Evolutionary conservation across 1,140 invertebrate species (phyloP), one percentile per base, ranked within the genome.

Genomic region (Thaumatotibia leucotreta): DNA sequence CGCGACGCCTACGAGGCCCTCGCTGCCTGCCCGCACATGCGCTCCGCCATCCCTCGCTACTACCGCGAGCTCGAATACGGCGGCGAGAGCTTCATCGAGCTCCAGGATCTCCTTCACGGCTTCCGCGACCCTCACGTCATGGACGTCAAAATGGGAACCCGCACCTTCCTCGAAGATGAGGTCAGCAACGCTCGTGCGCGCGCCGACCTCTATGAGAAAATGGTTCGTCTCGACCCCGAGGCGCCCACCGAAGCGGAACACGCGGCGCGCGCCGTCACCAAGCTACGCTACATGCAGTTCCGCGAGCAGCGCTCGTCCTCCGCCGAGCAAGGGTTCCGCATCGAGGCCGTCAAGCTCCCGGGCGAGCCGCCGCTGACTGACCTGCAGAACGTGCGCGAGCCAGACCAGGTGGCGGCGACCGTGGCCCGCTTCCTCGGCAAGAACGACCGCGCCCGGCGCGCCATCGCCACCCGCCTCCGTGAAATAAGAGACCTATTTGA

Each of bases 201-300:
- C 61, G 74, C 92, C 1, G 97, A 98, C 89, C 92, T 98, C 0
- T 98, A 97, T 79, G 93, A 96, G 72, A 98, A 98, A 92, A 99
- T 99, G 98, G 93, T 98, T n/a, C 94, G 96, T 9, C 94, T 99
- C 8, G 97, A 99, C 84, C 95, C 96, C 0, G 93, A 91, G 64
- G 97, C 96, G 1, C 97, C 97, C 0, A 98, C 96, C 1, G 85
- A 92, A 64, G 95, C 96, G 52, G 98, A 99, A 88, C 94, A 96
- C 74, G 89, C 92, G 32, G 85, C 92, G 0, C 92, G 94, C 68
- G 97, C 97, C 2, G 96, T 99, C 4, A 98, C 97, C 0, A 99
- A 99, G 91, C 92, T 98, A 66, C 93, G 97, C 11, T 99, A 99
- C 89, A 98, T 98, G 97, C 95, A 97, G 81, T 99, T 99, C 91